Conservation (phyloP, 2,797 vertebrate species). For the Presbytis comata region DNA sequence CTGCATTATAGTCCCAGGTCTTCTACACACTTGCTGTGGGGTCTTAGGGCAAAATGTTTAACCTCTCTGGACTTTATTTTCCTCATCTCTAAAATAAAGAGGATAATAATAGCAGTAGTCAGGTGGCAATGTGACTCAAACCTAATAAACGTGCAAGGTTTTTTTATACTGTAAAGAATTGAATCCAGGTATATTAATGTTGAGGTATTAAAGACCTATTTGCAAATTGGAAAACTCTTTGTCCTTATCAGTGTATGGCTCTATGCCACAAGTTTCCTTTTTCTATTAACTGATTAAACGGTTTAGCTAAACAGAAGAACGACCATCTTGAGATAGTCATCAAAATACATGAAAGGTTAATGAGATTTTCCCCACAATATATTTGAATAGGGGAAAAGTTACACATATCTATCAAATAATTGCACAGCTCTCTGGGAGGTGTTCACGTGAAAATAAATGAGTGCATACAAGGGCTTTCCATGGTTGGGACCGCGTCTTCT, state of each 20-base stretch:
- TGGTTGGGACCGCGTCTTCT: not conserved
- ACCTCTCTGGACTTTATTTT: not conserved
- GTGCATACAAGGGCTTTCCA: not conserved
- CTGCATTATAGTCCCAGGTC: not conserved
- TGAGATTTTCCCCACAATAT: not conserved
- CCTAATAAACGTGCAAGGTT: not conserved
- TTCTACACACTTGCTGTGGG: not conserved
- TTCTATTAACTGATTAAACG: not conserved
- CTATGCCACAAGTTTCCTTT: not conserved
- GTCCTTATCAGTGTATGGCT: not conserved
- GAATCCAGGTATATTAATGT: not conserved
- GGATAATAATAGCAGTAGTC: not conserved
- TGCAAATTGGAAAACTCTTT: not conserved
- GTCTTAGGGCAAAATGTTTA: not conserved
- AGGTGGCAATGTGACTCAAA: not conserved
- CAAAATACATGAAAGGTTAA: not conserved
- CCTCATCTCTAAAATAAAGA: slow-evolving; percentile 22
- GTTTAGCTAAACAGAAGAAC: not conserved
- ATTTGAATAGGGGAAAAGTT: not conserved
- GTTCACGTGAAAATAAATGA: not conserved
- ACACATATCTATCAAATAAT: not conserved
- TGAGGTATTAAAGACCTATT: not conserved
- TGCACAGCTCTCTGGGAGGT: not conserved
- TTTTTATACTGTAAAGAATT: not conserved
- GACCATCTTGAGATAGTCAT: not conserved